A percentile compares a stretch with the other conserved stretches of the same genome.
These are phyloP conservation scores for Proterorhinus semilunaris DNA, from an alignment of 2,113 vertebrate genomes.

Conservation along the genomic window DNA sequence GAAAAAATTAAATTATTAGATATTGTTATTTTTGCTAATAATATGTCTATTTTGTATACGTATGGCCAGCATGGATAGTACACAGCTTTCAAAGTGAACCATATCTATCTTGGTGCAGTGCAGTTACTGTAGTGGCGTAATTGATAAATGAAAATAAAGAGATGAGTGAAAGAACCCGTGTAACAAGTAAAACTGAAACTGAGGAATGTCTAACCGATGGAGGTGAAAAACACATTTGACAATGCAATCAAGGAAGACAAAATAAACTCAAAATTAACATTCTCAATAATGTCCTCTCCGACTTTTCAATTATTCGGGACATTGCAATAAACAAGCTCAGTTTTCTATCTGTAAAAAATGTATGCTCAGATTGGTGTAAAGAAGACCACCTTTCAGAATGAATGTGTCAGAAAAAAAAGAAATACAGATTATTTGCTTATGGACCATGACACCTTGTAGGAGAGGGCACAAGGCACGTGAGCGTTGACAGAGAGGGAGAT, in stretches of 20 bases:
- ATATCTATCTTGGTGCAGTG: too few species aligned
- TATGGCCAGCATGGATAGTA: too few species aligned
- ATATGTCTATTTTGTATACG: too few species aligned
- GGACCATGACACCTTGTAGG: conserved; percentile 39
- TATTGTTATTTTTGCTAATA: too few species aligned
- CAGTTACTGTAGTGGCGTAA: too few species aligned
- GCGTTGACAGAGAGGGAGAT: conserved; percentile 31
- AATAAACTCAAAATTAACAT: conserved; percentile 7
- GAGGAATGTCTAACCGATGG: too few species aligned
- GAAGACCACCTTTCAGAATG: conserved; percentile 21
- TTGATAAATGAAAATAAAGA: conserved; percentile 20
- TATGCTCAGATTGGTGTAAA: conserved; percentile 31
- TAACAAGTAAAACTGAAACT: conserved; percentile 32
- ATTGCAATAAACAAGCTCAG: conserved; percentile 51
- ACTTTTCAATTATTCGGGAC: conserved; percentile 41
- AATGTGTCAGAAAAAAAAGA: conserved; percentile 17
- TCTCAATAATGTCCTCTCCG: conserved; percentile 46
- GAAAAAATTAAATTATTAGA: neutral
- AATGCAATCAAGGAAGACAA: conserved; percentile 59
- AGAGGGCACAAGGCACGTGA: conserved; percentile 41
- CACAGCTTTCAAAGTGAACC: too few species aligned
- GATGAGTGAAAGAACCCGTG: conserved; percentile 27
- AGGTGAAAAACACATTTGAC: neutral
- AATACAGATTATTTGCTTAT: conserved; percentile 36
- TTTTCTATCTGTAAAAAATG: conserved; percentile 50